Evolutionary conservation across 2,888 invertebrate genomes (phyloP).

Genomic region (Dryococelus australis): DNA sequence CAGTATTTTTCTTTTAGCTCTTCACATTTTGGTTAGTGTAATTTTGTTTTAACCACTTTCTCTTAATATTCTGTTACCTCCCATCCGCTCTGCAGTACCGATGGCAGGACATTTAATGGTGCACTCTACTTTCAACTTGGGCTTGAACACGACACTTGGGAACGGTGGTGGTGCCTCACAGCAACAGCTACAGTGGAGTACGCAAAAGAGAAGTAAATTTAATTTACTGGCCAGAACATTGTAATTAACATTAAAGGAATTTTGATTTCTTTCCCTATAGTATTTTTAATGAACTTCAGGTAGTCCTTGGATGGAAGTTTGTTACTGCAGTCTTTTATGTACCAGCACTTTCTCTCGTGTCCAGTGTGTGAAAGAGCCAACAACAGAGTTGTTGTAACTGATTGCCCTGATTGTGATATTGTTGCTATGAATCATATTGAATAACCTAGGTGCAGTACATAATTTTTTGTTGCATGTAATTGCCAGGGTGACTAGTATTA

Average conservation of each 20-base stretch:
- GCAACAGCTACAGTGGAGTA: conserved; percentile 61
- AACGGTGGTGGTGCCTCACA: conserved; percentile 66
- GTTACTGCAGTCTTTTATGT: too few relatives aligned
- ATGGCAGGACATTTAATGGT: conserved; percentile 57
- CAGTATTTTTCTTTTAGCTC: conserved; percentile 28
- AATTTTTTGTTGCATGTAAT: too few relatives aligned
- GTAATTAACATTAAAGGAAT: conserved; percentile 29
- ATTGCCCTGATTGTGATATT: too few relatives aligned
- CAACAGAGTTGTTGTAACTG: too few relatives aligned
- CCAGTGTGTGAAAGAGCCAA: too few relatives aligned
- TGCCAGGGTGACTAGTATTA: too few relatives aligned
- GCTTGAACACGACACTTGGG: conserved; percentile 60
- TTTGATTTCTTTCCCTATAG: neutral
- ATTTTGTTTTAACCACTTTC: conserved; percentile 22
- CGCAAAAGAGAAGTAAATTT: conserved; percentile 62
- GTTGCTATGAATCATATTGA: too few relatives aligned
- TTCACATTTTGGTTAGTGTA: conserved; percentile 20
- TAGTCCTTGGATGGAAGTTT: neutral
- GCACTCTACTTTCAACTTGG: conserved; percentile 64
- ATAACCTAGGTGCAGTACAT: too few relatives aligned
- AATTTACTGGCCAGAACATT: conserved; percentile 37
- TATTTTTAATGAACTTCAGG: conserved; percentile 4
- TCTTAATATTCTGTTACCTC: conserved; percentile 42
- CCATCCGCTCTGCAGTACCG: conserved; percentile 44
- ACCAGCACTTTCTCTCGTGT: too few relatives aligned